A percentile compares a stretch with the other conserved stretches of the same genome.
These are phyloP conservation scores for Epizoanthus fatuus DNA, from an alignment of 92 coral and sea anemone genomes.

Conservation along the genomic window DNA sequence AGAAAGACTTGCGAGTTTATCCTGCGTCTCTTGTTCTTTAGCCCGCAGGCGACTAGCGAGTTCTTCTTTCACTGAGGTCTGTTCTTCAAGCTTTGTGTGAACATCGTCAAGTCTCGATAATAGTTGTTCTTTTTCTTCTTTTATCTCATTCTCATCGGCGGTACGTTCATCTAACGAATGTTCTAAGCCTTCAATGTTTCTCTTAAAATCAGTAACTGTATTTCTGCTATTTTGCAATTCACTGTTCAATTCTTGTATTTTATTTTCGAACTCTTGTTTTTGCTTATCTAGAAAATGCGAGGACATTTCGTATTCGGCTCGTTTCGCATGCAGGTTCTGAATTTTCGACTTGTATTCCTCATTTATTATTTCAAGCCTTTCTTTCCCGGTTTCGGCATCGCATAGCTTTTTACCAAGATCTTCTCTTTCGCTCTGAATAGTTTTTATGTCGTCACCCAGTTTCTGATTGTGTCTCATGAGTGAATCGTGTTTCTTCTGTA, in stretches of 20 bases:
- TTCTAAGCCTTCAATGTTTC: constrained; percentile 21
- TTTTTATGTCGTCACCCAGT: constrained; percentile 63
- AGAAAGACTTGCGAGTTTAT: constrained; percentile 43
- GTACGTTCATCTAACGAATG: not conserved
- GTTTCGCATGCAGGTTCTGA: constrained; percentile 52
- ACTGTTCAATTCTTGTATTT: constrained; percentile 1
- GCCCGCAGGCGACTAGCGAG: constrained; percentile 49
- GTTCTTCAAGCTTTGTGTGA: constrained; percentile 47
- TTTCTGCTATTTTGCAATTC: constrained; percentile 22
- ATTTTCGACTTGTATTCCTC: constrained; percentile 57
- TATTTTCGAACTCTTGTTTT: not conserved
- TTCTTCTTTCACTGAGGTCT: constrained; percentile 38
- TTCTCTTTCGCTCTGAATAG: constrained; percentile 54
- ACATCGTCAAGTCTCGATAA: constrained; percentile 36
- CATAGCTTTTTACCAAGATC: constrained; percentile 55
- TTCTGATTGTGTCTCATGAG: constrained; percentile 59
- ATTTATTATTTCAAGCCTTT: constrained; percentile 69
- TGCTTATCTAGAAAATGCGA: constrained; percentile 14
- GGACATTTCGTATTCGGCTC: constrained; percentile 45
- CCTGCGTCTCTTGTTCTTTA: constrained; percentile 32
- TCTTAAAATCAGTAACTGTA: not conserved
- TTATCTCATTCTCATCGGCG: constrained; percentile 27
- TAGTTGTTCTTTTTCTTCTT: constrained; percentile 39
- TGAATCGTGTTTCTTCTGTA: constrained; percentile 61
- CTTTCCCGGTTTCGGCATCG: constrained; percentile 29